Evolutionary conservation across 2,888 invertebrate genomes (phyloP).

Genomic region (Drosophila nr. perissopoda): DNA sequence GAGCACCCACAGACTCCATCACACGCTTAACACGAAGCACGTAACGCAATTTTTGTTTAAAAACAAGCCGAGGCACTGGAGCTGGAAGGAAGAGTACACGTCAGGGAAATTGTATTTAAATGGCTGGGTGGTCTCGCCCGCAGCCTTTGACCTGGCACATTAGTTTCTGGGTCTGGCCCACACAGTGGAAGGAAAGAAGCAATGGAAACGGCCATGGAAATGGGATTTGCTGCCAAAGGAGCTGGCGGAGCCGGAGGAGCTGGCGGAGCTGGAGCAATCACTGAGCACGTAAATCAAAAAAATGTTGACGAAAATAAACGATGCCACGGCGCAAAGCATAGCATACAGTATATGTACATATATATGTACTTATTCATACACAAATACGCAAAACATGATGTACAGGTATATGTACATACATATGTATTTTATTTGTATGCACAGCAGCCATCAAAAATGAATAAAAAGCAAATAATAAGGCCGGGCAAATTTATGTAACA

Average conservation of each 20-base stretch:
- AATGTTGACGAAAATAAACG: slow-evolving; percentile 68
- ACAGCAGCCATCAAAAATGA: not conserved
- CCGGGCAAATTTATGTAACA: slow-evolving; percentile 1
- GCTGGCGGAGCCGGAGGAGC: not conserved
- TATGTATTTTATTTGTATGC: not conserved
- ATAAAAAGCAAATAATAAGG: slow-evolving; percentile 1
- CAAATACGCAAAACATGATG: not conserved
- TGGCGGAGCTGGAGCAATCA: slow-evolving; percentile 50
- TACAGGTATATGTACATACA: not conserved
- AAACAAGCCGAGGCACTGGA: slow-evolving; percentile 14
- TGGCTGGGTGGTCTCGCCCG: slow-evolving; percentile 39
- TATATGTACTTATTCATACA: not conserved
- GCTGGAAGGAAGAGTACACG: slow-evolving; percentile 17
- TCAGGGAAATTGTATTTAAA: slow-evolving; percentile 59
- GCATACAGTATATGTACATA: not conserved
- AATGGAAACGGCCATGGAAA: slow-evolving; percentile 21
- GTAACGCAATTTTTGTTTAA: slow-evolving; percentile 54
- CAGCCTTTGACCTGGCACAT: slow-evolving; percentile 59
- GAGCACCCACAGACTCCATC: slow-evolving; percentile 4
- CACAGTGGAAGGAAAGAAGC: not conserved
- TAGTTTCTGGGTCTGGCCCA: slow-evolving; percentile 32
- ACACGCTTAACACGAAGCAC: slow-evolving; percentile 41
- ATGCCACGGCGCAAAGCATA: slow-evolving; percentile 24
- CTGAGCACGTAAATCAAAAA: slow-evolving; percentile 70
- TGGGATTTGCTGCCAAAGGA: slow-evolving; percentile 9